Conservation (phyloP, 1,140 invertebrate species). For the Bombus fervidus region DNA sequence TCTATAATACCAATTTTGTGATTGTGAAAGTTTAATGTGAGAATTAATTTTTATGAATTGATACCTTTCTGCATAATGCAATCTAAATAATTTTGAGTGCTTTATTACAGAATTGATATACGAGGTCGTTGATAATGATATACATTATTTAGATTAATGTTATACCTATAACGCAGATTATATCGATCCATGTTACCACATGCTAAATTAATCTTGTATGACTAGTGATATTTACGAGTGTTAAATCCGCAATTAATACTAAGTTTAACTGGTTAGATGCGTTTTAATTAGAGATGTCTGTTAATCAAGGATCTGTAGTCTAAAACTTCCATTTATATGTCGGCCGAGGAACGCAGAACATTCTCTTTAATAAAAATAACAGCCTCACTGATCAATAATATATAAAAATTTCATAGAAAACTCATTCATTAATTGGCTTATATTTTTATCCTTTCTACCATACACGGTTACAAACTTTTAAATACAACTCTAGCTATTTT, state of each 20-base stretch:
- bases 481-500: too few relatives aligned
- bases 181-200: not conserved
- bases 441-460: too few relatives aligned
- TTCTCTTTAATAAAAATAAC: too few relatives aligned
- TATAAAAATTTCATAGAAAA: too few relatives aligned
- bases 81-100: not conserved
- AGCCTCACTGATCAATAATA: too few relatives aligned
- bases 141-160: not conserved
- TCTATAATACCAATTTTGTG: not conserved
- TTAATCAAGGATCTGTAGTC: not conserved
- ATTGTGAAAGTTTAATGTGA: too few relatives aligned
- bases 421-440: too few relatives aligned
- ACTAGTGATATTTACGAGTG: not conserved
- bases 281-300: too few relatives aligned
- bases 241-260: constrained; percentile 2
- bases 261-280: not conserved
- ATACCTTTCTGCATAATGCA: not conserved
- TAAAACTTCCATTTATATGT: not conserved
- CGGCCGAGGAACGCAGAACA: too few relatives aligned
- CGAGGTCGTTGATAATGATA: not conserved
- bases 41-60: not conserved
- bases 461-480: too few relatives aligned
- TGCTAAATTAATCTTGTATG: constrained; percentile 8
- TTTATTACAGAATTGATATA: not conserved
- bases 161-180: not conserved